Evolutionary conservation across 1,140 invertebrate species (phyloP).

Genomic region (Drosophila tristis): DNA sequence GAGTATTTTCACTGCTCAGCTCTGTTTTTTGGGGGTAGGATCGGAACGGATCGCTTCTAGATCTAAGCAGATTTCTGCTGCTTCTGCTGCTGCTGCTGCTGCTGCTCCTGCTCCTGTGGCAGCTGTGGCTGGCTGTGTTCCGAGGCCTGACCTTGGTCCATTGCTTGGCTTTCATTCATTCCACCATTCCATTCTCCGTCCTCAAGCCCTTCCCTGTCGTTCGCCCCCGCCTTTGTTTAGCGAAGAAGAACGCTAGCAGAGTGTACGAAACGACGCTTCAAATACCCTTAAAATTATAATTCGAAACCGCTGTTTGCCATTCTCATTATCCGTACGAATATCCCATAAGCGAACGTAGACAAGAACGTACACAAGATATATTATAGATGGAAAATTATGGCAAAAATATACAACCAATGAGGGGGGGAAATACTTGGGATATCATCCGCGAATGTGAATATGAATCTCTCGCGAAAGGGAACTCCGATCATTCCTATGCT

Average conservation of each 20-base stretch:
- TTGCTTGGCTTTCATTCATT: constrained; percentile 29
- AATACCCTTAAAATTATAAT: too few species aligned
- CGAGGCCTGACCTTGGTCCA: constrained; percentile 49
- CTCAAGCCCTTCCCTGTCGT: constrained; percentile 1
- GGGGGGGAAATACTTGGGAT: too few species aligned
- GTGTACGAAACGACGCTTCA: not conserved
- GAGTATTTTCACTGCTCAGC: not conserved
- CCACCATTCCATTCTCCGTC: not conserved
- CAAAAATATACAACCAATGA: too few species aligned
- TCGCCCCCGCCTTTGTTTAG: constrained; percentile 47
- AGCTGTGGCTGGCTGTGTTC: not conserved
- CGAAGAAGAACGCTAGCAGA: not conserved
- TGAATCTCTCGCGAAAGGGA: too few species aligned
- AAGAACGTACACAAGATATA: too few species aligned
- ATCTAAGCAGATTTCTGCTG: constrained; percentile 1
- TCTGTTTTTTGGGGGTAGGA: constrained; percentile 30
- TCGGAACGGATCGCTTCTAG: constrained; percentile 22
- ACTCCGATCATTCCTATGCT: too few species aligned
- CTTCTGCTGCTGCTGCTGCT: constrained; percentile 36
- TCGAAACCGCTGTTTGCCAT: too few species aligned
- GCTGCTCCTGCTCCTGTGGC: constrained; percentile 14
- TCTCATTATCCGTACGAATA: too few species aligned
- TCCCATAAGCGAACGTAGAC: too few species aligned
- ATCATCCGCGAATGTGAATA: too few species aligned
- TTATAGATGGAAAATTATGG: too few species aligned